Evolutionary conservation across 2,888 invertebrate genomes (phyloP), one percentile per base, ranked within the genome.

Genomic region (Agrilus biguttatus): DNA sequence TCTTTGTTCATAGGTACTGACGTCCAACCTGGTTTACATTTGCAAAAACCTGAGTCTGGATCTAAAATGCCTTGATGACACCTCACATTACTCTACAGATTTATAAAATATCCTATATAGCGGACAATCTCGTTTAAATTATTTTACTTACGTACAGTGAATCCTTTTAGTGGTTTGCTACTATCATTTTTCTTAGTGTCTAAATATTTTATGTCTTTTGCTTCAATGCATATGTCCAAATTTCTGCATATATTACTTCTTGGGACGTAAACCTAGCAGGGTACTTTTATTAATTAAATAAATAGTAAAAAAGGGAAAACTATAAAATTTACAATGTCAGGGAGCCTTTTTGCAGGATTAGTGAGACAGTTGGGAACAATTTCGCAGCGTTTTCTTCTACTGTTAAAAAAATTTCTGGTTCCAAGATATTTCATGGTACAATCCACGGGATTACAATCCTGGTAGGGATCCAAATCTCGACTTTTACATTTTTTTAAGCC

Each of bases 341-440:
- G 61, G 37, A 60, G 50, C 28, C 53, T 51, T 44, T 59, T 59
- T n/a, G 46, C 45, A 8, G 55, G 45, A 47, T 63, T 55, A 4
- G 57, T 53, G 34, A 60, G 50, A 49, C 68, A 69, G 17, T 54
- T 44, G 6, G 68, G 66, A 33, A 66, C 65, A 41, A 55, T 52
- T 47, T 66, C 60, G 45, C 68, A 67, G 37, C 55, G 51, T 40
- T 56, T 56, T 41, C 53, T 55, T 32, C 52, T 51, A 7, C 53
- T 46, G 52, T 73, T 72, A 52, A 67, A 74, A 50, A 61, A 74
- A 54, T 65, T 73, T 33, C 67, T 63, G 40, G 57, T 58, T 1
- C 73, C 74, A 40, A 71, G 67, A 55, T 74, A 75, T 46, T 74
- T 74, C 48, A 70, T 66, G 44, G 70, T 67, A 49, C 74, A 75